Evolutionary conservation across 2,113 vertebrate genomes (phyloP), one percentile per base, ranked within the genome.

Genomic region (Siphamia tubifer): DNA sequence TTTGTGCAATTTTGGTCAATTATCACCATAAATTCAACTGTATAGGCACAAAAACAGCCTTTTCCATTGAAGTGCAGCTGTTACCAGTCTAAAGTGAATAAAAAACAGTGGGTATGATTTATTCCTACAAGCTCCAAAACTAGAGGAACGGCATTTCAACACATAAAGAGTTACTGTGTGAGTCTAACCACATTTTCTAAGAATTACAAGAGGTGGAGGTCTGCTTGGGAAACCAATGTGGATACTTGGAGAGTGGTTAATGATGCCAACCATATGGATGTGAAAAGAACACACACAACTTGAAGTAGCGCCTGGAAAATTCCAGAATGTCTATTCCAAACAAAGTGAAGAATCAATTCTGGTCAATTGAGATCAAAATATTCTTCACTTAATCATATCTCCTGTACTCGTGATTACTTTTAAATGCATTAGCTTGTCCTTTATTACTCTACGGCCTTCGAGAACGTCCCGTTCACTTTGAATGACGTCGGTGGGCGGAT

Each of bases 201-300:
- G 67, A 84, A 83, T 74, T 79, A 63, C 52, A 79, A 66, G 60
- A 56, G 66, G 38, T 64, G 56, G 58, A 60, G 74, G 76, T 80
- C 69, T 84, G 71, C 56, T 58, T 72, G 43, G 70, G 81, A 85
- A 87, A 85, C 75, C 39, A 39, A 74, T 49, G 44, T n/a, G 66
- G 80, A 79, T 70, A 78, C 57, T 87, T 73, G 30, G 44, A 61
- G 67, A 77, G 77, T 44, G 64, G 61, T 61, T 74, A 83, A 82
- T 82, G 86, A 84, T 87, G 81, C 67, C 81, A 81, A 74, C 42
- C 70, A 85, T 74, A 84, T 80, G 76, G 66, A 53, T 57, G 44
- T 25, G 36, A 73, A 79, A 62, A 17, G 40, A 78, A 74, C 44
- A 57, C 72, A 55, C 43, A 42, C 43, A 60, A 58, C 65, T 79